Evolutionary conservation across 2,888 invertebrate genomes (phyloP).

Genomic region (Hyposoter dolosus): DNA sequence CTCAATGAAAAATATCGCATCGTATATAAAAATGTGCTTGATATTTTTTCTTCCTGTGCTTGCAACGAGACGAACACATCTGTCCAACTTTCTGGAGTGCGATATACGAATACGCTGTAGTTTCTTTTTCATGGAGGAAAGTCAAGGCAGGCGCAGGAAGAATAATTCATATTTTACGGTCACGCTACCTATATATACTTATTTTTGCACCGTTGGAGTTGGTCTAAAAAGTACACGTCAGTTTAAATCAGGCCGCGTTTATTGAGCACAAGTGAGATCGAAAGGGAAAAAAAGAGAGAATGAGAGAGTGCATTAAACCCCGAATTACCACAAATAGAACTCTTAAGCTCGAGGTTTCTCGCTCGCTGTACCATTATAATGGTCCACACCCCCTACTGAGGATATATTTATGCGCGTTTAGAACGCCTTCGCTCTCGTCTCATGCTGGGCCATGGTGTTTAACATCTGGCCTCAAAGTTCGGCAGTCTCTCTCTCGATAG

Average conservation of each 20-base stretch:
- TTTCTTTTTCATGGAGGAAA: slow-evolving; percentile 50
- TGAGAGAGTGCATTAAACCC: slow-evolving; percentile 83
- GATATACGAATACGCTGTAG: slow-evolving; percentile 47
- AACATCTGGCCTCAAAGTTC: slow-evolving; percentile 83
- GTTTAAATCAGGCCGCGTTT: slow-evolving; percentile 80
- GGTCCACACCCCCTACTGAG: slow-evolving; percentile 82
- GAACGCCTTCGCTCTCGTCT: slow-evolving; percentile 81
- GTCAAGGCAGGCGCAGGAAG: slow-evolving; percentile 75
- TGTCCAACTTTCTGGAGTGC: slow-evolving; percentile 53
- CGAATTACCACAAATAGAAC: slow-evolving; percentile 85
- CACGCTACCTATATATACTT: slow-evolving; percentile 39
- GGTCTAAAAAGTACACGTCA: slow-evolving; percentile 73
- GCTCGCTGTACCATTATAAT: slow-evolving; percentile 83
- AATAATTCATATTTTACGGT: slow-evolving; percentile 82
- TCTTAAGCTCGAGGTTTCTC: slow-evolving; percentile 79
- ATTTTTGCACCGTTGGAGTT: slow-evolving; percentile 73
- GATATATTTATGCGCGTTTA: slow-evolving; percentile 84
- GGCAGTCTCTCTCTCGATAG: slow-evolving; percentile 69
- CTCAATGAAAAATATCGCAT: background rate
- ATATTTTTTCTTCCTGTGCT: slow-evolving; percentile 29
- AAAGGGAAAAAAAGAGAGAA: slow-evolving; percentile 17
- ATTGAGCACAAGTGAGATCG: slow-evolving; percentile 66
- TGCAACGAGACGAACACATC: slow-evolving; percentile 40
- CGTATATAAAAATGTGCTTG: slow-evolving; percentile 38
- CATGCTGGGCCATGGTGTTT: slow-evolving; percentile 82